Percentiles rank a stretch among this genome's conserved stretches.
Evolutionary conservation across 2,113 vertebrate genomes (phyloP).

Genomic region (Tretioscincus oriximinensis): DNA sequence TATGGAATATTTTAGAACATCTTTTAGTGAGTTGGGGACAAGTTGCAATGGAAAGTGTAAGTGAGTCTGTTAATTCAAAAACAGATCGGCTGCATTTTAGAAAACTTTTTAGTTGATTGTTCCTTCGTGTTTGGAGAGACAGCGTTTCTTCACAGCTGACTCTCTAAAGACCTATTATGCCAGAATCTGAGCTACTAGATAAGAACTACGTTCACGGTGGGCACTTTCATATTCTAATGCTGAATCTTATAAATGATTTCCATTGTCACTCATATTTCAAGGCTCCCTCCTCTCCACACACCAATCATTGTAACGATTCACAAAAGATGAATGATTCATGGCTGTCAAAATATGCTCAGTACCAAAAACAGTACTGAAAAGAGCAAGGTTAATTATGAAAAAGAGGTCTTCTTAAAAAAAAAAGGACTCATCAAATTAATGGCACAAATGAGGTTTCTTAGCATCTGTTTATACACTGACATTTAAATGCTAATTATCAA

Average conservation of each 20-base stretch:
- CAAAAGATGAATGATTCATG: background rate
- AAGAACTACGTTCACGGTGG: background rate
- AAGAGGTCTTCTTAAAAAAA: slow-evolving; percentile 19
- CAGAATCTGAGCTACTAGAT: slow-evolving; percentile 15
- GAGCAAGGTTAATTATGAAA: background rate
- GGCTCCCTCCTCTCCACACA: background rate
- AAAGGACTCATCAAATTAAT: slow-evolving; percentile 45
- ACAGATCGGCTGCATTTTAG: background rate
- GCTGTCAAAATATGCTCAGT: background rate
- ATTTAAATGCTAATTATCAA: slow-evolving; percentile 70
- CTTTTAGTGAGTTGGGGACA: background rate
- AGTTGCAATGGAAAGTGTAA: slow-evolving; percentile 13
- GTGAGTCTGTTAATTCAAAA: slow-evolving; percentile 14
- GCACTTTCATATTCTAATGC: slow-evolving; percentile 16
- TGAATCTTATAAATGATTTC: background rate
- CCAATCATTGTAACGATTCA: fast-evolving
- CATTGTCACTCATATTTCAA: background rate
- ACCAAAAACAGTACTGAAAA: background rate
- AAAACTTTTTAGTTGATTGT: slow-evolving; percentile 1
- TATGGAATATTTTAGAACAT: slow-evolving; percentile 55
- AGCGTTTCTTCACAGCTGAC: background rate
- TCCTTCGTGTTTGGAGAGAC: background rate
- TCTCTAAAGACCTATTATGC: background rate
- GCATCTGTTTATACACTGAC: slow-evolving; percentile 71
- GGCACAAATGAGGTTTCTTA: slow-evolving; percentile 6